A percentile compares a stretch with the other conserved stretches of the same genome.
These are phyloP conservation scores for Oncorhynchus keta DNA, from an alignment of 2,113 vertebrate genomes.

Conservation along the genomic window DNA sequence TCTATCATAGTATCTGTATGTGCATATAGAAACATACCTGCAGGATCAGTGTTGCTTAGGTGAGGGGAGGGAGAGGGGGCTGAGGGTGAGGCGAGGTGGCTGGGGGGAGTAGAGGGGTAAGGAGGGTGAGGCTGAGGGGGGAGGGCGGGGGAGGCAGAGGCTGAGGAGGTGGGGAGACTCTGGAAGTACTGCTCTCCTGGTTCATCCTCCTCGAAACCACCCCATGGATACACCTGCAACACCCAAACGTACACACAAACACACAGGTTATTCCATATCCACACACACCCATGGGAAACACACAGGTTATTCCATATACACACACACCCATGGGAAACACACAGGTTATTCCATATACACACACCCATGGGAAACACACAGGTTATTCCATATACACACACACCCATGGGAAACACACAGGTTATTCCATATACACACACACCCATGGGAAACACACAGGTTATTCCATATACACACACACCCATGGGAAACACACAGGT, in stretches of 20 bases:
- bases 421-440: not conserved
- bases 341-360: not conserved
- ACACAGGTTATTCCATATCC: not conserved
- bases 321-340: constrained; percentile 67
- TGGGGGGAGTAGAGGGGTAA: constrained; percentile 20
- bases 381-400: constrained; percentile 18
- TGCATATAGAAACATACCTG: constrained; percentile 49
- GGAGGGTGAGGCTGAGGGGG: constrained; percentile 54
- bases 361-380: not conserved
- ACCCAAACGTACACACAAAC: not conserved
- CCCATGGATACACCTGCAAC: constrained; percentile 72
- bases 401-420: constrained; percentile 63
- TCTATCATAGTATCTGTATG: not conserved
- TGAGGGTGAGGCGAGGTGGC: constrained; percentile 39
- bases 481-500: not conserved
- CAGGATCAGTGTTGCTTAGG: constrained; percentile 66
- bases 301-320: not conserved
- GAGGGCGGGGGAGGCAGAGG: constrained; percentile 72
- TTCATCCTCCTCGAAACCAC: constrained; percentile 95
- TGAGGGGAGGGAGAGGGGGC: constrained; percentile 64
- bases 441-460: not conserved
- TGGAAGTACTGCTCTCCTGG: constrained; percentile 93
- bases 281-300: not conserved
- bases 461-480: constrained; percentile 54
- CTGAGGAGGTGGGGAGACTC: constrained; percentile 83